Evolutionary conservation across 2,113 vertebrate species (phyloP), one percentile per base, ranked within the genome.

Genomic region (Catharus bicknelli): DNA sequence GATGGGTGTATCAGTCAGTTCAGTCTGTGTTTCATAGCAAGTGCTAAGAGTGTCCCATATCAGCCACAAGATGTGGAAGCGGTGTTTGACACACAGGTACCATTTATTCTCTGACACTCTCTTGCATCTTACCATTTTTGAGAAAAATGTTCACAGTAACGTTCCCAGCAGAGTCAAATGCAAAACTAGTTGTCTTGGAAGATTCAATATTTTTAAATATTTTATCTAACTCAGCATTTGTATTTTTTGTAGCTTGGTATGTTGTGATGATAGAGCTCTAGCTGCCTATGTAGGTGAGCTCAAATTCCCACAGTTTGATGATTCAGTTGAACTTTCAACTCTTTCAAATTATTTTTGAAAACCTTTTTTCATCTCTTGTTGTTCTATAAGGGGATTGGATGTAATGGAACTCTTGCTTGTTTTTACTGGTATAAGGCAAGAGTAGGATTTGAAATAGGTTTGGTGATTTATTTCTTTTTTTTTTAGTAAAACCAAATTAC

Each of bases 401-500:
- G 9, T 58, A 50, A n/a, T 55, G 38, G 51, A 86, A 62, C 83
- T 88, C 82, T 53, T 70, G 11, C 14, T 83, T 73, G 17, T 85
- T 94, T 85, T 76, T 63, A 66, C 63, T 58, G 9, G 16, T 55
- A n/a, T 82, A 78, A 88, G 61, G 27, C 1, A 15, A 42, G 22
- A 27, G 16, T 18, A 73, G 32, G n/a, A 64, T 66, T 77, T 79
- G 62, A 83, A 90, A 88, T n/a, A 79, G 21, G 7, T 90, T 83
- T 51, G 43, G 68, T 77, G 43, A 51, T 64, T 6, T 36, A 23
- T 19, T 72, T 78, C 1, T 55, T 62, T 68, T 59, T 78, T 78
- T 68, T 84, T 89, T 42, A 73, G 18, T 69, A 58, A 93, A 47
- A 83, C 54, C 43, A 88, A 94, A 91, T 95, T 94, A 85, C 54